Evolutionary conservation across 2,888 invertebrate genomes (phyloP).

Genomic region (Coenonympha arcania): DNA sequence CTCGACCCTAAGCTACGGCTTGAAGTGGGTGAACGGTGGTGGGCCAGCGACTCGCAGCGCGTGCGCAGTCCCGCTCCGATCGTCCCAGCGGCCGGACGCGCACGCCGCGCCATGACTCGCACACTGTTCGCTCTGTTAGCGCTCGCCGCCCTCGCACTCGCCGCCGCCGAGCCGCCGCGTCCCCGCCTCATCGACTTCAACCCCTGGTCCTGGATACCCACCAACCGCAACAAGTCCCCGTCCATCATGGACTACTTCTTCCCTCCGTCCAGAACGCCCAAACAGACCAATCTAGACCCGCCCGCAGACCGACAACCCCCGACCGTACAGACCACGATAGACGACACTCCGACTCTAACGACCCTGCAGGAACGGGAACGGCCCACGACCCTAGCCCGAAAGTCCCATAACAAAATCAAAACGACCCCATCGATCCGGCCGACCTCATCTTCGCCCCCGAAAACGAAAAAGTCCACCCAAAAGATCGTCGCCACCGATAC

Average conservation of each 20-base stretch:
- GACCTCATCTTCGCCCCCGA: constrained; percentile 54
- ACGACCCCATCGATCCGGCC: constrained; percentile 54
- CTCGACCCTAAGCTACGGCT: constrained; percentile 48
- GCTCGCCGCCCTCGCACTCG: constrained; percentile 51
- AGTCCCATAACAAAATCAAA: constrained; percentile 60
- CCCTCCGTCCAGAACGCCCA: constrained; percentile 69
- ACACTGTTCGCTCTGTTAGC: constrained; percentile 54
- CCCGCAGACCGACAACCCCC: constrained; percentile 60
- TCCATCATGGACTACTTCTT: constrained; percentile 71
- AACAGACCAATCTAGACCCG: constrained; percentile 62
- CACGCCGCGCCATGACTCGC: constrained; percentile 61
- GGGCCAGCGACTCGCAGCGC: constrained; percentile 42
- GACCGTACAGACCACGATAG: constrained; percentile 42
- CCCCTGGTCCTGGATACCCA: constrained; percentile 68
- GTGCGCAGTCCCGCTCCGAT: constrained; percentile 67
- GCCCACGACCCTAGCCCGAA: constrained; percentile 56
- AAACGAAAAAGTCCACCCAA: constrained; percentile 57
- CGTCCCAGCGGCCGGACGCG: constrained; percentile 67
- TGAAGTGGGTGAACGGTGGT: constrained; percentile 51
- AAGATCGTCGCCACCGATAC: constrained; percentile 53
- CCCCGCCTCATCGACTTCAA: constrained; percentile 65
- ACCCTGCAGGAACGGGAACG: constrained; percentile 60
- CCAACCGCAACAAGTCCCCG: constrained; percentile 59
- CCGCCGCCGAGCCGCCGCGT: constrained; percentile 49
- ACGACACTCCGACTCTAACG: constrained; percentile 50